phyloP scores from a whole-genome alignment of 2,113 vertebrate genomes.

The Macquaria australasica region DNA sequence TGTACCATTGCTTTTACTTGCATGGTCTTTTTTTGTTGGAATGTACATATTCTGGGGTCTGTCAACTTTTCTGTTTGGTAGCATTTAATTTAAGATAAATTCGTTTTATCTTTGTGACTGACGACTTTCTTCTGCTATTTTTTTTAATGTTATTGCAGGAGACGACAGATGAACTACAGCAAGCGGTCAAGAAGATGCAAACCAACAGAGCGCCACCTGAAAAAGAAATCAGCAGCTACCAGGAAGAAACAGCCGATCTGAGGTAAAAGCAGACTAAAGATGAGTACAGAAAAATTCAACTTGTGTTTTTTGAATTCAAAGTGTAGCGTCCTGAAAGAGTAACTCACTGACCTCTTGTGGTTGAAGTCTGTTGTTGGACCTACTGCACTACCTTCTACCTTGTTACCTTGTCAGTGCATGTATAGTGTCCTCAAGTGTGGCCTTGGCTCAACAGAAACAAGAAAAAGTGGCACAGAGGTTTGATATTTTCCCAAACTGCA shows the following conservation, averaged over 20 bases:
- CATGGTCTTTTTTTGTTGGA: slow-evolving; percentile 35
- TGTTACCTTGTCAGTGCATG: too few relatives aligned
- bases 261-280: slow-evolving; percentile 74
- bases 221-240: slow-evolving; percentile 71
- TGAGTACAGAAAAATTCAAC: background rate
- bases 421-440: too few relatives aligned
- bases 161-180: slow-evolving; percentile 82
- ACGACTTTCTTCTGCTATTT: background rate
- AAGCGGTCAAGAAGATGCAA: slow-evolving; percentile 75
- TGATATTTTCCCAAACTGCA: background rate
- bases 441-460: background rate
- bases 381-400: too few relatives aligned
- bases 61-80: background rate
- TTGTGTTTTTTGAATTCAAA: background rate
- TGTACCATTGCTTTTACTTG: slow-evolving; percentile 53
- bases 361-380: background rate
- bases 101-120: slow-evolving; percentile 16
- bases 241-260: slow-evolving; percentile 75
- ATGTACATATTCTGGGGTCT: background rate
- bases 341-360: background rate
- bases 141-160: slow-evolving; percentile 54
- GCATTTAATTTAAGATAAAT: too few relatives aligned
- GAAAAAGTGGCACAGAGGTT: background rate
- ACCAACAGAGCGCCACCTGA: slow-evolving; percentile 71
- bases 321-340: background rate